A percentile compares a stretch with the other conserved stretches of the same genome.
These are phyloP conservation scores for Argyresthia albistria DNA, from an alignment of 2,888 invertebrate species.

Conservation along the genomic window DNA sequence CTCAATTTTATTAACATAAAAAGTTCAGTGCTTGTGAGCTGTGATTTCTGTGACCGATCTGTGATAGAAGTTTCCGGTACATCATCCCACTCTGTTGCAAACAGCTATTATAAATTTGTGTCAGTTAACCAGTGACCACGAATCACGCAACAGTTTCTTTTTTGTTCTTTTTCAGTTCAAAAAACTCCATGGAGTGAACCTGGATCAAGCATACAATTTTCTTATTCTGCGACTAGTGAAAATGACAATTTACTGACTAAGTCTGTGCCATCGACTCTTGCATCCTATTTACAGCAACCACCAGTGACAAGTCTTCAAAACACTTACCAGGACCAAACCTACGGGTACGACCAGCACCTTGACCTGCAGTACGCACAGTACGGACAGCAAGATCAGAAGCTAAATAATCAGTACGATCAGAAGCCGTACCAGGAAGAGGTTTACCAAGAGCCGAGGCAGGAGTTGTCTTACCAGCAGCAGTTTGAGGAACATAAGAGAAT, in stretches of 20 bases:
- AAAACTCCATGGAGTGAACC: constrained; percentile 56
- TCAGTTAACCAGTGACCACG: neutral
- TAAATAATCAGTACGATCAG: neutral
- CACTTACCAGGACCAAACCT: constrained; percentile 30
- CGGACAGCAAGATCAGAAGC: constrained; percentile 15
- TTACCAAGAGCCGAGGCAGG: constrained; percentile 24
- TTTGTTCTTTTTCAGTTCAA: constrained; percentile 49
- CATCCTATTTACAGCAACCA: constrained; percentile 43
- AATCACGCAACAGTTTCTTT: neutral
- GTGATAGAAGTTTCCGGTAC: constrained; percentile 6
- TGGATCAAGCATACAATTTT: constrained; percentile 44
- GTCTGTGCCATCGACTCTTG: constrained; percentile 38
- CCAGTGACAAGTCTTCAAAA: constrained; percentile 40
- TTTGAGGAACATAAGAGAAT: constrained; percentile 24
- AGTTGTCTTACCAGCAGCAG: constrained; percentile 22
- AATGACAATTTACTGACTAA: constrained; percentile 41
- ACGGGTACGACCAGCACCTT: constrained; percentile 34
- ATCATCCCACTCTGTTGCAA: neutral
- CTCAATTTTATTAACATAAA: neutral
- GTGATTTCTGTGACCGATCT: too few relatives aligned
- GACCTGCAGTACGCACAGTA: constrained; percentile 22
- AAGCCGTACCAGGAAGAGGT: constrained; percentile 18
- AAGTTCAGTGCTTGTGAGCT: too few relatives aligned
- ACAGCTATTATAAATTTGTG: neutral
- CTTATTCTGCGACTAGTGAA: constrained; percentile 45